phyloP scores from a whole-genome alignment of 2,797 vertebrate species.

The Spizella passerina region DNA sequence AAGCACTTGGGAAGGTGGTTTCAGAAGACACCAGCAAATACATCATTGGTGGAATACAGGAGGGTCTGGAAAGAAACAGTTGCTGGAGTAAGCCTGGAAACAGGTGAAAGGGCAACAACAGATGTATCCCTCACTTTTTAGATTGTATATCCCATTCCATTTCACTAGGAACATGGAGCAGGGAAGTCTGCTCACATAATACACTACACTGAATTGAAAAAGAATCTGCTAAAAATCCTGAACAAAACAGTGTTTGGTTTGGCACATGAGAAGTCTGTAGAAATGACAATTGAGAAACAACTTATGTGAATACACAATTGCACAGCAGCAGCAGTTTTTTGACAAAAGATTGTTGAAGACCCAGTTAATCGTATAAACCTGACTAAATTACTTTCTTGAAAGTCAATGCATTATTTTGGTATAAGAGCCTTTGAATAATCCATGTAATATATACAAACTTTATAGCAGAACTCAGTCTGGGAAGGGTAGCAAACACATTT shows the following conservation, averaged over 20 bases:
- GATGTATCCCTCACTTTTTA: background rate
- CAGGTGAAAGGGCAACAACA: background rate
- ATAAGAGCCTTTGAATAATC: background rate
- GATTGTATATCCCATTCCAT: background rate
- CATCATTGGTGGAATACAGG: background rate
- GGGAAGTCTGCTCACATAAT: background rate
- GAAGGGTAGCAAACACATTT: background rate
- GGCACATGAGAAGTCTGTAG: background rate
- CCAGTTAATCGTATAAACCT: background rate
- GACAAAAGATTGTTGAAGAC: background rate
- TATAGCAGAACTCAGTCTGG: background rate
- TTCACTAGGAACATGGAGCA: background rate
- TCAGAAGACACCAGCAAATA: background rate
- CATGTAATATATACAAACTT: background rate
- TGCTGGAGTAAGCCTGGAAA: background rate
- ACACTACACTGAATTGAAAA: background rate
- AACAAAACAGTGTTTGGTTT: background rate
- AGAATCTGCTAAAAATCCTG: background rate
- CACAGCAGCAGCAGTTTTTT: background rate
- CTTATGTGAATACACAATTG: background rate
- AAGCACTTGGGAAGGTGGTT: background rate
- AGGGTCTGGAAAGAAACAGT: background rate
- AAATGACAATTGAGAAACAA: background rate
- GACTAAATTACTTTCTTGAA: background rate
- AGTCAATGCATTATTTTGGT: background rate